Evolutionary conservation across 2,113 vertebrate species (phyloP).

Genomic region (Recurvirostra avosetta): DNA sequence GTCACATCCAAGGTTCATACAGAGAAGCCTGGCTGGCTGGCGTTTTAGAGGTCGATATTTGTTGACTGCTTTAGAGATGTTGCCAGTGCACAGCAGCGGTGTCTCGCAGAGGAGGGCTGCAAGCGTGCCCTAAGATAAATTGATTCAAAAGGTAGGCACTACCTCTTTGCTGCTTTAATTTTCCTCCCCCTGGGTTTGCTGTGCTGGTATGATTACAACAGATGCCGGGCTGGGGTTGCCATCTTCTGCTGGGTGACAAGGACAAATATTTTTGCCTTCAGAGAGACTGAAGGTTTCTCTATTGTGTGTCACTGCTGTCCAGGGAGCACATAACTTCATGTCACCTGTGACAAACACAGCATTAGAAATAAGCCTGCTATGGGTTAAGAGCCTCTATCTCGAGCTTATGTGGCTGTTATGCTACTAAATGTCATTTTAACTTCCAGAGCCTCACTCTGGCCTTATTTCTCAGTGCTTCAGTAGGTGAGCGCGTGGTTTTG

Average conservation of each 20-base stretch:
- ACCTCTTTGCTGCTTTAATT: not conserved
- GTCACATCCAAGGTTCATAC: not conserved
- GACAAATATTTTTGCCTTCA: not conserved
- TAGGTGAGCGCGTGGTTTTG: fast-evolving
- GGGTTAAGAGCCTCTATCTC: not conserved
- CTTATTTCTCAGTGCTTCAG: not conserved
- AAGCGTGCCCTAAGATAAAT: not conserved
- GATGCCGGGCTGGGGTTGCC: not conserved
- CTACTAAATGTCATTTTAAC: slow-evolving; percentile 38
- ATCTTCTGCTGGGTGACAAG: slow-evolving; percentile 12
- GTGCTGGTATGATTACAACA: not conserved
- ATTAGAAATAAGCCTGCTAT: not conserved
- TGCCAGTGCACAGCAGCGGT: not conserved
- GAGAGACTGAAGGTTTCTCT: not conserved
- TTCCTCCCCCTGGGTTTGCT: not conserved
- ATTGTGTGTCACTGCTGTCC: not conserved
- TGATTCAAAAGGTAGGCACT: not conserved
- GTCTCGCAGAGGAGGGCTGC: not conserved
- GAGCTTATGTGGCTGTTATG: slow-evolving; percentile 25
- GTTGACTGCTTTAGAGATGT: not conserved
- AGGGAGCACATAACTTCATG: not conserved
- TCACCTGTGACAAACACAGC: slow-evolving; percentile 33
- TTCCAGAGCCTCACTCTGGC: not conserved
- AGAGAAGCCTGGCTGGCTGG: not conserved
- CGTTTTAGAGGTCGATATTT: not conserved